phyloP scores from a whole-genome alignment of 2,113 vertebrate species.

The Taxidea taxus region DNA sequence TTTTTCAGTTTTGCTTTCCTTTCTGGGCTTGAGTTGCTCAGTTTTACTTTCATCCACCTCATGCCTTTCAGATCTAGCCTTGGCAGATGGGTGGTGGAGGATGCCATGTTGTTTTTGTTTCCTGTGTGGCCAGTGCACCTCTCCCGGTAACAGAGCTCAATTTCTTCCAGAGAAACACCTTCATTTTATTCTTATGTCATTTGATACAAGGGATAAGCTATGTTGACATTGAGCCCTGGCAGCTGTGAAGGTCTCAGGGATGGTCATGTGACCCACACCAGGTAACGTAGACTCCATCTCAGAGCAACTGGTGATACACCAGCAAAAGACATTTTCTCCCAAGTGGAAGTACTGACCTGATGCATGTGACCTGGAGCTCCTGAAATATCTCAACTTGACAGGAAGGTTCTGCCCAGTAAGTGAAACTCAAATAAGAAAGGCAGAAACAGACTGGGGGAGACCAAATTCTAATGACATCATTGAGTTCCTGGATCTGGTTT shows the following conservation, averaged over 20 bases:
- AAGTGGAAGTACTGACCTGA: neutral
- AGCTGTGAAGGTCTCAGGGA: neutral
- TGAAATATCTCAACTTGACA: neutral
- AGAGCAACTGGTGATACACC: neutral
- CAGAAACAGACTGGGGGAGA: neutral
- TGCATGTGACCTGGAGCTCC: neutral
- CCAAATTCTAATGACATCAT: neutral
- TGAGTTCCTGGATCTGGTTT: neutral
- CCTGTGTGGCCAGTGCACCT: neutral
- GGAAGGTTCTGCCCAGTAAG: neutral
- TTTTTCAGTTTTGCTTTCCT: neutral
- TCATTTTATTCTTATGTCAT: no score
- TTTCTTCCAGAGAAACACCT: neutral
- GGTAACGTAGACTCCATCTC: neutral
- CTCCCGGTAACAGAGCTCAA: neutral
- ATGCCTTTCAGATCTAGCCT: neutral
- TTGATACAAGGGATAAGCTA: neutral
- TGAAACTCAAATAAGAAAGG: neutral
- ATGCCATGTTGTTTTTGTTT: neutral
- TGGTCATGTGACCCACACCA: neutral
- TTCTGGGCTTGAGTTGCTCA: neutral
- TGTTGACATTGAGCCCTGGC: neutral
- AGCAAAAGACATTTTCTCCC: neutral
- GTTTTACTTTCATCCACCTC: neutral
- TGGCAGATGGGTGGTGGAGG: neutral